Conservation (phyloP, 2,797 vertebrate genomes). For the Gymnothorax javanicus region DNA sequence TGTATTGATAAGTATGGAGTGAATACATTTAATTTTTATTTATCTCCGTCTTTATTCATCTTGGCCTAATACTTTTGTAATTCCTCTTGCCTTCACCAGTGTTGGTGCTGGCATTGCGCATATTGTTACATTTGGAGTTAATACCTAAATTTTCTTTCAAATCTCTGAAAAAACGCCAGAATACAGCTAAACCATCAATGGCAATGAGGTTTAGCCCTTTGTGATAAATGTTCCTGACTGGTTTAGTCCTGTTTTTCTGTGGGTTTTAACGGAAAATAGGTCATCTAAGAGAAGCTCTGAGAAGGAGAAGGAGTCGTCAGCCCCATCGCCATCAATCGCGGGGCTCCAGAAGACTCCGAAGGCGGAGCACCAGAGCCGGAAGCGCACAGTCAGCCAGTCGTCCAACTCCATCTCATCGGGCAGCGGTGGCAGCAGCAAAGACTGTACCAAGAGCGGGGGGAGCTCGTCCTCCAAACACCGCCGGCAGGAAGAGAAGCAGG, state of each 20-base stretch:
- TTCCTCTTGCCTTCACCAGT: too few relatives aligned
- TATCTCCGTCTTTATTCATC: too few relatives aligned
- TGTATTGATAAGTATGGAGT: too few relatives aligned
- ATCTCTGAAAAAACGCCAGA: background rate
- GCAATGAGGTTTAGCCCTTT: background rate
- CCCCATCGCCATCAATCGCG: conserved; percentile 88
- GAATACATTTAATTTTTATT: too few relatives aligned
- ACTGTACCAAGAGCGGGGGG: conserved; percentile 76
- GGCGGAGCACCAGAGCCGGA: conserved; percentile 84
- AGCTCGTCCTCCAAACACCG: conserved; percentile 83
- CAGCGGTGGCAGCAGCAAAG: conserved; percentile 79
- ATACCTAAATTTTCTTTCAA: background rate
- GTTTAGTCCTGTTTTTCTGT: background rate
- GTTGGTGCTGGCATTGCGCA: too few relatives aligned
- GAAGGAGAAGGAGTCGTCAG: conserved; percentile 90
- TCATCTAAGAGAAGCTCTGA: conserved; percentile 84
- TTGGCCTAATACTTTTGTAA: too few relatives aligned
- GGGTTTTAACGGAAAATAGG: conserved; percentile 44
- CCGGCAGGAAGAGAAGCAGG: conserved; percentile 88
- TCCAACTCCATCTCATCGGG: conserved; percentile 85
- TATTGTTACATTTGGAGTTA: too few relatives aligned
- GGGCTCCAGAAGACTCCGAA: conserved; percentile 85
- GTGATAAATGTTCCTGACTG: background rate
- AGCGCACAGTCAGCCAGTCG: conserved; percentile 90
- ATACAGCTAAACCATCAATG: background rate